Conservation (phyloP, 92 coral and sea anemone species). For the Bergia puertoricense region DNA sequence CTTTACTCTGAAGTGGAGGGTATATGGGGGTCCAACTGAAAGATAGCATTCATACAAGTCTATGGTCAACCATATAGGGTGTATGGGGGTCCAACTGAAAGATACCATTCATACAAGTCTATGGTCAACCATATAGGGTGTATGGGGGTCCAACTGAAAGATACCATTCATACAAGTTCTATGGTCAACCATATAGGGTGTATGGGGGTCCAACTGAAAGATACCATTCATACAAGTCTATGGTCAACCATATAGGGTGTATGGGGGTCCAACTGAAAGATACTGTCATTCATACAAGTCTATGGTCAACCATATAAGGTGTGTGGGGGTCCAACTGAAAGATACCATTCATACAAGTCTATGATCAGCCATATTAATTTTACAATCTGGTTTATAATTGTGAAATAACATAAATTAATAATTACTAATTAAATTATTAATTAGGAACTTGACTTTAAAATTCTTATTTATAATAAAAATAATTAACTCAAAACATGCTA, state of each 20-base stretch:
- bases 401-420: not conserved
- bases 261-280: slow-evolving; percentile 88
- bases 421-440: too few species aligned
- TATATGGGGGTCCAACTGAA: slow-evolving; percentile 91
- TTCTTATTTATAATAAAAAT: too few species aligned
- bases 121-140: too few species aligned
- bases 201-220: too few species aligned
- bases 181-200: too few species aligned
- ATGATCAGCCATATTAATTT: not conserved
- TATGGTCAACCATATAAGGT: slow-evolving; percentile 41
- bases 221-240: too few species aligned
- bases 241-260: slow-evolving; percentile 43
- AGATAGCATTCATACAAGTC: not conserved
- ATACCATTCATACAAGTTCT: too few species aligned
- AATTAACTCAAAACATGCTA: too few species aligned
- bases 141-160: too few species aligned
- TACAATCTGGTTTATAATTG: too few species aligned
- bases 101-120: not conserved
- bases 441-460: too few species aligned
- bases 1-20: slow-evolving; percentile 92
- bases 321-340: slow-evolving; percentile 90
- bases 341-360: not conserved
- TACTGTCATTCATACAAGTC: not conserved
- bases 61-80: slow-evolving; percentile 41
- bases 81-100: slow-evolving; percentile 90